Evolutionary conservation across 1,140 invertebrate genomes (phyloP).

Genomic region (Aphaenogaster floridana): DNA sequence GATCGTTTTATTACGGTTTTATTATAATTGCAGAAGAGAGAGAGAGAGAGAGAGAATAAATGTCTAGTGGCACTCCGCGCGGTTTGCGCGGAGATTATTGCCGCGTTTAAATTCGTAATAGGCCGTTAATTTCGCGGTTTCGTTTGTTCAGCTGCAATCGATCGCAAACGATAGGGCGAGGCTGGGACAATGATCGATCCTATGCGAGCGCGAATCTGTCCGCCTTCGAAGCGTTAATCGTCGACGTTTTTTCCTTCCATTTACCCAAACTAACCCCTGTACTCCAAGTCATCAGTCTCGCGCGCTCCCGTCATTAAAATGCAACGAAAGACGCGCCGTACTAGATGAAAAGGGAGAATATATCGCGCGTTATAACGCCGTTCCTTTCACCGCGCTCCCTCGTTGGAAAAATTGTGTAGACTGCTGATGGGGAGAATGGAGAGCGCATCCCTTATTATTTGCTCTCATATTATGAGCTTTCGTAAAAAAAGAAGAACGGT

Average conservation of each 20-base stretch:
- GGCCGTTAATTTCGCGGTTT: slow-evolving; percentile 80
- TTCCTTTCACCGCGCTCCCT: slow-evolving; percentile 16
- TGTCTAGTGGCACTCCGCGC: not conserved
- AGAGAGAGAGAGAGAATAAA: not conserved
- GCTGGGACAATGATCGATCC: slow-evolving; percentile 35
- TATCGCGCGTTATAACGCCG: slow-evolving; percentile 10
- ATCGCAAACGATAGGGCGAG: slow-evolving; percentile 61
- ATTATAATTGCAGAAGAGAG: slow-evolving; percentile 20
- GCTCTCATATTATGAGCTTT: slow-evolving; percentile 73
- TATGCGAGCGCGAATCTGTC: slow-evolving; percentile 13
- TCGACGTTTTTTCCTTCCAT: slow-evolving; percentile 27
- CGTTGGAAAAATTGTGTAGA: slow-evolving; percentile 64
- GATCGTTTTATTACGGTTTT: slow-evolving; percentile 57
- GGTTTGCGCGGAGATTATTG: slow-evolving; percentile 74
- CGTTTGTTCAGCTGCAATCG: slow-evolving; percentile 81
- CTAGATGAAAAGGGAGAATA: not conserved
- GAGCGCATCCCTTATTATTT: slow-evolving; percentile 74
- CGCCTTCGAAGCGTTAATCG: slow-evolving; percentile 65
- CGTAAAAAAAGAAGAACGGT: slow-evolving; percentile 58
- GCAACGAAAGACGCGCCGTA: slow-evolving; percentile 60
- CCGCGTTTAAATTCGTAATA: slow-evolving; percentile 78
- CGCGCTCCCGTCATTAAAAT: slow-evolving; percentile 66
- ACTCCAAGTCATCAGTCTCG: slow-evolving; percentile 71
- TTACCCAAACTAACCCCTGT: slow-evolving; percentile 58
- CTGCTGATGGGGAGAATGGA: slow-evolving; percentile 21